Base-by-base conservation (phyloP, 2,797 vertebrate genomes). In the Amblyraja radiata region DNA sequence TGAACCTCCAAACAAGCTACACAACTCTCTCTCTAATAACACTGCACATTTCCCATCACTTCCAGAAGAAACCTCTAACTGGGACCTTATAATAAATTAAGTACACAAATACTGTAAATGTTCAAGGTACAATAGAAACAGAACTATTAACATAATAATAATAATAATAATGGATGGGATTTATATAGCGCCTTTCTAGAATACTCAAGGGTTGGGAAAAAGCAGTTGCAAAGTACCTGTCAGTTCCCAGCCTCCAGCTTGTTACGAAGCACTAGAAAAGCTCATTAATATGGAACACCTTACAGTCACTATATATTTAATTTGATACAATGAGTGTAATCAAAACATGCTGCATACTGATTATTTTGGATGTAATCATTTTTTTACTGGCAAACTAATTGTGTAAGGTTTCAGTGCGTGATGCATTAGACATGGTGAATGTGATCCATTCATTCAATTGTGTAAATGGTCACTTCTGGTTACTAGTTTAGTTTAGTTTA, bases 281-380 rank as follows among this genome's bases (percentile, higher is more conserved):
- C 68, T 91, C 90, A 92, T 92, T 92, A 92, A 92, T 74, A 92
- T 74, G 46, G 11, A 92, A 76, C 71, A 76, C 90, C 68, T 92
- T 76, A 39, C 90, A 76, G 65, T 76, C 68, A 92, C 90, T 58
- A 74, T 74, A 92, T 76, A 73, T 63, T 68, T 88, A 88, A 88
- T 88, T 32, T 88, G 14, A 68, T 68, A 36, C 84, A 68, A 10
- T 76, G 90, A 92, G 36, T n/a, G 76, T 46, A n/a, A 74, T 92
- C 39, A 21, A 14, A 92, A 54, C 90, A 92, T 58, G 90, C 90
- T 74, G 68, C 90, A 74, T 74, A 39, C 71, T 92, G 39, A 39
- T 74, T 76, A 92, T 92, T 92, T 92, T 5, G 13, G 23, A 46
- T 73, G 71, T 92, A 76, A 92, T 92, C 88, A 91, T 76, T 76